phyloP scores from a whole-genome alignment of 2,113 vertebrate species.

The Poeciliopsis prolifica region DNA sequence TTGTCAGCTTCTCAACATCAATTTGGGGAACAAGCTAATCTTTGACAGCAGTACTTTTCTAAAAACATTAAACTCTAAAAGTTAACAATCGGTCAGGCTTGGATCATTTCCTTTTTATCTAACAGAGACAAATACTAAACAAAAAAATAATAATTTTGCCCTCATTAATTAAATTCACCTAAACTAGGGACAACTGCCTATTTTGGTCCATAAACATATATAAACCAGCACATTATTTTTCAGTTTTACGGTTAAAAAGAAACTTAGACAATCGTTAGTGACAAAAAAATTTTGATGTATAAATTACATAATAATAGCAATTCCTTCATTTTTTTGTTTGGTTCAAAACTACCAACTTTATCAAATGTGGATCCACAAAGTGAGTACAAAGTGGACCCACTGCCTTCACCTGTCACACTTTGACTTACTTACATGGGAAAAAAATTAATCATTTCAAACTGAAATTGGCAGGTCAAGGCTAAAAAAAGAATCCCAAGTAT shows the following conservation, averaged over 20 bases:
- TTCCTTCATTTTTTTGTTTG: no score
- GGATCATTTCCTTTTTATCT: neutral
- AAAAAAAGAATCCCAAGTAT: no score
- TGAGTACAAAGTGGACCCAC: no score
- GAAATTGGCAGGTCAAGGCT: no score
- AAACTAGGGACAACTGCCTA: neutral
- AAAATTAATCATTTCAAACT: no score
- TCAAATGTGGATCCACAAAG: no score
- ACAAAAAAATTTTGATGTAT: no score
- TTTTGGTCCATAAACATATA: neutral
- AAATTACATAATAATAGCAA: no score
- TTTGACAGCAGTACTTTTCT: neutral
- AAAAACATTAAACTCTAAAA: neutral
- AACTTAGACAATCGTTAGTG: no score
- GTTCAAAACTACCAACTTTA: no score
- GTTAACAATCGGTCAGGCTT: neutral
- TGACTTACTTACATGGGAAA: no score
- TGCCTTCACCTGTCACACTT: no score
- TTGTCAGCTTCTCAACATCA: neutral
- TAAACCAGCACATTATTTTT: neutral
- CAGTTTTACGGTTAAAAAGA: neutral
- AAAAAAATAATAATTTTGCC: neutral
- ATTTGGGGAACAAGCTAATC: neutral
- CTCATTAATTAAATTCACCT: neutral
- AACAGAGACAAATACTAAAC: neutral